Evolutionary conservation across 2,888 invertebrate species (phyloP).

Genomic region (Chloroclystis v-ata): DNA sequence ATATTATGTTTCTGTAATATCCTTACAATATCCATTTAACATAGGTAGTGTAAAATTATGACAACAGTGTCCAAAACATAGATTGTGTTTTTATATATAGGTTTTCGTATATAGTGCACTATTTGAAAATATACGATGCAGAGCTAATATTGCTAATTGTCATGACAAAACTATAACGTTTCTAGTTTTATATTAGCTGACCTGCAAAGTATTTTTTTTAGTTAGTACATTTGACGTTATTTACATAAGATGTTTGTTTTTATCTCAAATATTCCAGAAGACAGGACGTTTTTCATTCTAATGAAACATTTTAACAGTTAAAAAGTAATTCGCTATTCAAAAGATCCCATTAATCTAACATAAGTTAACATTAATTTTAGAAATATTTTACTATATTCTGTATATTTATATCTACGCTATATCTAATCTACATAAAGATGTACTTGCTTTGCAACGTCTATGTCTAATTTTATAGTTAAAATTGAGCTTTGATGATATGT

Average conservation of each 20-base stretch:
- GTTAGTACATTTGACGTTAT: constrained; percentile 34
- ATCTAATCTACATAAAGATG: constrained; percentile 66
- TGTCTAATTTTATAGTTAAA: constrained; percentile 73
- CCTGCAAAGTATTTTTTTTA: no score
- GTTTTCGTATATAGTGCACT: neutral
- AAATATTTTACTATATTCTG: constrained; percentile 30
- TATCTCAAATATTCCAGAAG: constrained; percentile 38
- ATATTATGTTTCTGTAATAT: no score
- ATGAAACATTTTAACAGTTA: constrained; percentile 23
- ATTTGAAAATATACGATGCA: neutral
- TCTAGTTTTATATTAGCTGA: no score
- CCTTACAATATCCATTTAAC: no score
- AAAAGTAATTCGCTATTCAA: constrained; percentile 26
- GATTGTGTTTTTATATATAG: constrained; percentile 1
- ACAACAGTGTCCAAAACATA: constrained; percentile 9
- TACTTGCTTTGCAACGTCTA: constrained; percentile 68
- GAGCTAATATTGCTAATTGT: no score
- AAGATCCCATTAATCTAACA: constrained; percentile 25
- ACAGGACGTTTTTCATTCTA: constrained; percentile 30
- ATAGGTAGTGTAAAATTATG: no score
- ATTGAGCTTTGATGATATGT: constrained; percentile 77
- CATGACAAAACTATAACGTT: no score
- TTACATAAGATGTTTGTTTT: constrained; percentile 65
- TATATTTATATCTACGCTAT: constrained; percentile 43
- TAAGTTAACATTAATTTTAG: constrained; percentile 27